Evolutionary conservation across 2,888 invertebrate genomes (phyloP).

Genomic region (Volucella inanis): DNA sequence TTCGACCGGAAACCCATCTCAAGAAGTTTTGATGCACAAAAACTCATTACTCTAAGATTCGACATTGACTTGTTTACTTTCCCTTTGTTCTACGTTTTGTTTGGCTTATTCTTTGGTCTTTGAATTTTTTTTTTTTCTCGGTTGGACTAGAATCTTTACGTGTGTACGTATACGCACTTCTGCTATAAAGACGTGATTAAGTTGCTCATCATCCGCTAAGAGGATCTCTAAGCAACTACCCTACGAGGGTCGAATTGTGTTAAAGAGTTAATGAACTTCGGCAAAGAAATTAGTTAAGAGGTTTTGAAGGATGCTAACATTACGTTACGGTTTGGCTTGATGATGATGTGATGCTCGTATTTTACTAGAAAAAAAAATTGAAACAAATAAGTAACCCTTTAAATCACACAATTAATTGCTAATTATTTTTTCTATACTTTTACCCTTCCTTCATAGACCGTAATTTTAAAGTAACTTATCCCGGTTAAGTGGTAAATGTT

Average conservation of each 20-base stretch:
- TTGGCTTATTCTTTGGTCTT: not conserved
- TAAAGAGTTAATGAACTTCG: conserved; percentile 37
- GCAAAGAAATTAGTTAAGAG: conserved; percentile 24
- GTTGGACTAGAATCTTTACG: conserved; percentile 32
- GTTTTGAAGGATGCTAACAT: conserved; percentile 22
- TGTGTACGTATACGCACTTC: conserved; percentile 50
- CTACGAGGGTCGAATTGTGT: no score
- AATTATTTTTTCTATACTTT: no score
- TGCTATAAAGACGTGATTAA: conserved; percentile 58
- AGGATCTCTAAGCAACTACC: no score
- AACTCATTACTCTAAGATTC: conserved; percentile 67
- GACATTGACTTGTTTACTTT: conserved; percentile 60
- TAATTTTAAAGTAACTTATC: no score
- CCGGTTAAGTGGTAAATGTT: no score
- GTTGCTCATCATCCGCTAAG: conserved; percentile 8
- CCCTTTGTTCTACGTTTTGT: conserved; percentile 2
- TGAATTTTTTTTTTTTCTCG: not conserved
- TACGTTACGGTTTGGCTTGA: no score
- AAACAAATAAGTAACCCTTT: no score
- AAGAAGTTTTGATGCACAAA: conserved; percentile 74
- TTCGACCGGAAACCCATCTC: conserved; percentile 71
- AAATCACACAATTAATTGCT: no score
- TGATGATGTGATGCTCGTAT: no score
- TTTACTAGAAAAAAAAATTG: no score
- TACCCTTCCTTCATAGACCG: no score